These are phyloP conservation scores for Bos indicus DNA, from an alignment of 2,113 vertebrate species.

Conservation along the genomic window DNA sequence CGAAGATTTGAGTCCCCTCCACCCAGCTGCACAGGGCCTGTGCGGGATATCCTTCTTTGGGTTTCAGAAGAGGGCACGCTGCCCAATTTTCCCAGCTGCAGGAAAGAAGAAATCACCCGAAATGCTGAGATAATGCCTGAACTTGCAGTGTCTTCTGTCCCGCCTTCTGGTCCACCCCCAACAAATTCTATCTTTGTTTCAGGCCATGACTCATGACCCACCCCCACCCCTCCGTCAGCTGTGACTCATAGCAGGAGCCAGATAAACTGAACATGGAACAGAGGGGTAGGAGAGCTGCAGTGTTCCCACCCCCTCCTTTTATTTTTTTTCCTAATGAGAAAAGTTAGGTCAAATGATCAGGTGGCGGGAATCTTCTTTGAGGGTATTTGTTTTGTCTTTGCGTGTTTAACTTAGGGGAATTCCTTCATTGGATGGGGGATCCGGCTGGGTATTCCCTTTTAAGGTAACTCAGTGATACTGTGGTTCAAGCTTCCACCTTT, in stretches of 20 bases:
- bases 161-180: constrained; percentile 37
- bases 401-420: constrained; percentile 16
- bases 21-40: neutral
- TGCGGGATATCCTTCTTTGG: neutral
- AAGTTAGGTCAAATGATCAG: constrained; percentile 62
- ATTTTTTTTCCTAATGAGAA: neutral
- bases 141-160: constrained; percentile 34
- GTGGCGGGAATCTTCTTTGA: constrained; percentile 1
- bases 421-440: neutral
- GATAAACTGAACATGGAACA: neutral
- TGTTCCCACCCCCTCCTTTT: neutral
- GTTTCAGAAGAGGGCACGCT: neutral
- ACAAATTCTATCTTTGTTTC: constrained; percentile 68
- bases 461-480: neutral
- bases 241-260: constrained; percentile 67
- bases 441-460: neutral
- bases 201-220: constrained; percentile 54
- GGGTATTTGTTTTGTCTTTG: neutral
- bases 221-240: constrained; percentile 29
- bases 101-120: constrained; percentile 45
- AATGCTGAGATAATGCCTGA: constrained; percentile 64
- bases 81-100: constrained; percentile 39
- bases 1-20: neutral
- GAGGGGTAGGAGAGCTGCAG: neutral
- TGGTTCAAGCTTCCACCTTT: neutral